Evolutionary conservation across 2,888 invertebrate genomes (phyloP), one percentile per base, ranked within the genome.

Genomic region (Drosophila testacea): DNA sequence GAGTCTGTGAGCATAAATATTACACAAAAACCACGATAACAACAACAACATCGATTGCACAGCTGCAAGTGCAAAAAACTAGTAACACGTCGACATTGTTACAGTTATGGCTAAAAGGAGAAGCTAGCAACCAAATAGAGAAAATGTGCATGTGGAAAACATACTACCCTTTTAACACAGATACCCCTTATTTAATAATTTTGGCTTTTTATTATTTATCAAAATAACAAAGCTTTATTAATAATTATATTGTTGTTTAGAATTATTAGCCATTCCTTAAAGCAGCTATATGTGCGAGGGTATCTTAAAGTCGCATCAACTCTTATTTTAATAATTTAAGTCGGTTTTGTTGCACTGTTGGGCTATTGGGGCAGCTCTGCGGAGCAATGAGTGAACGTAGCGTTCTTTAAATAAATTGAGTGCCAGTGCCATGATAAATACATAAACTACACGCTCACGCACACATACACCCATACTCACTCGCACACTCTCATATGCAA

Each of bases 351-450:
- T 65, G 54, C 63, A 39, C 39, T 77, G 30, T 46, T 62, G 70
- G 44, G 60, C 46, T 62, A 50, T 65, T 79, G 65, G 63, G 63
- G 44, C 52, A 50, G 46, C 46, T 44, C 59, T 61, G 42, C 41
- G 51, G 41, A 54, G 59, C 73, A 57, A 51, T 69, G 78, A 86
- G 78, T 67, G 70, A 81, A 63, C 67, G 73, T 64, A 57, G 16
- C 67, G 77, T 71, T 84, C 74, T 63, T 75, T 83, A 90, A 90
- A 90, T 89, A 90, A 89, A 90, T 89, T 83, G 88, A 89, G 88
- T 80, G 77, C 73, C 79, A 77, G 77, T 56, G 57, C 69, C 73
- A 74, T 81, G 73, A 88, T 73, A 81, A 70, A 79, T 57, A 81
- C 65, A 82, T 59, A 72, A 64, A 62, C 44, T 54, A 52, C 54